These are phyloP conservation scores for Euproctis similis DNA, from an alignment of 2,888 invertebrate genomes.

Conservation along the genomic window DNA sequence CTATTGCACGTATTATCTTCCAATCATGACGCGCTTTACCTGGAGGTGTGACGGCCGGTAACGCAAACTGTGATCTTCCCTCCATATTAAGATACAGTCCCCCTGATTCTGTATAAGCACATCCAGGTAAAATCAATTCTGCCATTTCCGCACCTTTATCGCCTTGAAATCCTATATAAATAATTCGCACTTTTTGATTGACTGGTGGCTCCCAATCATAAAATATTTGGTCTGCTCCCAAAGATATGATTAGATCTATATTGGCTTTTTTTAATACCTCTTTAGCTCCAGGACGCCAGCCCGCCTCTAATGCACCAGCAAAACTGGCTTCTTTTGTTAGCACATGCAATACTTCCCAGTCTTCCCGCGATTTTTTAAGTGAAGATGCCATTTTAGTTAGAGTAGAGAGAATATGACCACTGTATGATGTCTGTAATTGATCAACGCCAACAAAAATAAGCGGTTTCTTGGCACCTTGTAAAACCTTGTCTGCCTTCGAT, in stretches of 20 bases:
- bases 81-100: constrained; percentile 97
- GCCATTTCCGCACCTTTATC: constrained; percentile 93
- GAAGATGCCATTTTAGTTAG: constrained; percentile 21
- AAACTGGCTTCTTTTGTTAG: constrained; percentile 93
- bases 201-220: constrained; percentile 83
- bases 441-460: constrained; percentile 55
- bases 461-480: constrained; percentile 42
- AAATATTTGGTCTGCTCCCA: constrained; percentile 93
- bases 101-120: constrained; percentile 98
- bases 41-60: constrained; percentile 91
- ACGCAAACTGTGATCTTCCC: constrained; percentile 92
- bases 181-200: constrained; percentile 82
- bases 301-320: constrained; percentile 95
- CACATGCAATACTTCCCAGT: constrained; percentile 84
- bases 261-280: constrained; percentile 73
- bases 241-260: constrained; percentile 87
- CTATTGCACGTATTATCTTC: constrained; percentile 87
- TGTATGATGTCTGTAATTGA: constrained; percentile 30
- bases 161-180: constrained; percentile 96
- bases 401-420: constrained; percentile 31
- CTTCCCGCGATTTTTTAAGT: constrained; percentile 9
- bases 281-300: constrained; percentile 86
- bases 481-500: constrained; percentile 13
- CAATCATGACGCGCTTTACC: constrained; percentile 96
- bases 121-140: constrained; percentile 92